Conservation (phyloP, 2,113 vertebrate species). For the Illadopsis cleaveri region DNA sequence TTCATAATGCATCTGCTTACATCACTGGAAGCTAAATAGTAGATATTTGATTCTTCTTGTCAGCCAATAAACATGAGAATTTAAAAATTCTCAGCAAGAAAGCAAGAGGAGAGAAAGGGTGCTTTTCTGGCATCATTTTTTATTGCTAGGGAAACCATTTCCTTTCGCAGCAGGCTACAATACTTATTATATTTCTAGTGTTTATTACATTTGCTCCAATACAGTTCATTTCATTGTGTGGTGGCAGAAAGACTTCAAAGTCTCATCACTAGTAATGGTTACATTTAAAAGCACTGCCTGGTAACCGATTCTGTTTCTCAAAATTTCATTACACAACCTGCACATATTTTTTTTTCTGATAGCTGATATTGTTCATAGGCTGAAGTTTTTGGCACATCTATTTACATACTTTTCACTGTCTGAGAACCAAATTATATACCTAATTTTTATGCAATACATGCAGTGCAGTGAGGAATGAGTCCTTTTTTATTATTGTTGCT, state of each 20-base stretch:
- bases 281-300: background rate
- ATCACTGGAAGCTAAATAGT: background rate
- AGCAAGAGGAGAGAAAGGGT: background rate
- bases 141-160: constrained; percentile 39
- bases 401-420: background rate
- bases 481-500: background rate
- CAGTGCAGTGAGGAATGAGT: background rate
- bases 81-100: background rate
- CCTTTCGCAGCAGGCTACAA: background rate
- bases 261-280: background rate
- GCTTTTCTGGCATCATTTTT: background rate
- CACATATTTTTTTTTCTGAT: background rate
- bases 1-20: background rate
- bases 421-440: background rate
- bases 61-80: background rate
- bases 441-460: background rate
- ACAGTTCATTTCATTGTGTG: background rate
- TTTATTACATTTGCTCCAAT: background rate
- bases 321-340: background rate
- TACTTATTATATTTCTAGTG: background rate
- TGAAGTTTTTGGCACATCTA: background rate
- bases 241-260: background rate
- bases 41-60: background rate
- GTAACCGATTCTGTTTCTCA: background rate
- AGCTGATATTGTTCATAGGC: background rate